phyloP scores from a whole-genome alignment of 2,113 vertebrate species.

The Formicarius rufipectus region DNA sequence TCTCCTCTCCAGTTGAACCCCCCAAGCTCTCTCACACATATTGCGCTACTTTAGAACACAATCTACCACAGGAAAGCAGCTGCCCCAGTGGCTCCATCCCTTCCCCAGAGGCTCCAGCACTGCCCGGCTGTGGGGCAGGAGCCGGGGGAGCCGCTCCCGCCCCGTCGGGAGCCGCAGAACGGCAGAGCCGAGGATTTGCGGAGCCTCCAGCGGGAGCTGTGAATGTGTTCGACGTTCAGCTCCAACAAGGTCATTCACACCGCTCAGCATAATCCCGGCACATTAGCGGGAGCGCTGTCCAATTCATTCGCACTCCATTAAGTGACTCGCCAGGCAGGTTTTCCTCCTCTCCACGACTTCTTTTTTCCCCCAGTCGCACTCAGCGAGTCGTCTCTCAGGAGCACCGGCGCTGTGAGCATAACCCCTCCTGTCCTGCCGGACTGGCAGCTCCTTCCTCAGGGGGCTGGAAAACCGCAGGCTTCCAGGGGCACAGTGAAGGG shows the following conservation, averaged over 20 bases:
- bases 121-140: not conserved
- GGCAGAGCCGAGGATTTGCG: not conserved
- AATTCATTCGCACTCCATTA: constrained; percentile 46
- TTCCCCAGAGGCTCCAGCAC: not conserved
- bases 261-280: not conserved
- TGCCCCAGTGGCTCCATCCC: rapidly evolving
- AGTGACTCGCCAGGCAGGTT: not conserved
- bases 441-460: not conserved
- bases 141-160: not conserved
- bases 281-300: constrained; percentile 35
- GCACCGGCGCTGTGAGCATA: not conserved
- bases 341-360: not conserved
- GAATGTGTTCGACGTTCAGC: constrained; percentile 30
- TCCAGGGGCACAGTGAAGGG: not conserved
- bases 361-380: not conserved
- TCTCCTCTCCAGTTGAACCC: not conserved
- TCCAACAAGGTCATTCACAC: constrained; percentile 55
- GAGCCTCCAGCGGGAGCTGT: not conserved
- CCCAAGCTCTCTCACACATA: not conserved
- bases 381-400: not conserved
- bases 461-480: not conserved
- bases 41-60: too few species aligned
- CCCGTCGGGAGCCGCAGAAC: rapidly evolving
- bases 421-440: rapidly evolving
- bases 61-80: not conserved